These are phyloP conservation scores for Dolichotis patagonum DNA, from an alignment of 2,113 vertebrate species.

Conservation along the genomic window DNA sequence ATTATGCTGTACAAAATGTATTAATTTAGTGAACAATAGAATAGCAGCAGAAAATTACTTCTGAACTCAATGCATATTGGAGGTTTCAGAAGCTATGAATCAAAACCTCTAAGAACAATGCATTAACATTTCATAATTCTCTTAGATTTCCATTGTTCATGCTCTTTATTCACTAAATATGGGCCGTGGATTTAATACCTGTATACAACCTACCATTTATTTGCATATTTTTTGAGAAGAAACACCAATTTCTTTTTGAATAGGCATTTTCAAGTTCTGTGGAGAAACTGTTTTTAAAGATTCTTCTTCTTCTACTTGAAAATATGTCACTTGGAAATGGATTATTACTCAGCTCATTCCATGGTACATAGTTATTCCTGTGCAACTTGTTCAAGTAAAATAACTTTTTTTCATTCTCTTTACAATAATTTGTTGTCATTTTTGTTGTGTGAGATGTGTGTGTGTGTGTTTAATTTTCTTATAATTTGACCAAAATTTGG, in stretches of 20 bases:
- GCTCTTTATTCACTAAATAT: conserved; percentile 5
- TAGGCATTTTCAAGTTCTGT: not conserved
- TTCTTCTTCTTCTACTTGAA: conserved; percentile 16
- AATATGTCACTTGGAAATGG: conserved; percentile 3
- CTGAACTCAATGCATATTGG: not conserved
- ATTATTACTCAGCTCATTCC: not conserved
- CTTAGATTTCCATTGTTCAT: not conserved
- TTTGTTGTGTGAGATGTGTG: not conserved
- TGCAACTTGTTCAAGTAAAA: not conserved
- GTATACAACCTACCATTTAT: not conserved
- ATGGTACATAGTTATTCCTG: not conserved
- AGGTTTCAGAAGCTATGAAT: not conserved
- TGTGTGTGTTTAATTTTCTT: not conserved
- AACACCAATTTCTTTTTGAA: not conserved
- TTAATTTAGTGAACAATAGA: conserved; percentile 81
- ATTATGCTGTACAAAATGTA: conserved; percentile 78
- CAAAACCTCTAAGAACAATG: not conserved
- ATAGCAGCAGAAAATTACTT: conserved; percentile 58
- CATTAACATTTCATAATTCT: not conserved
- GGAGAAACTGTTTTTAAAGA: not conserved
- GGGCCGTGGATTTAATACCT: not conserved
- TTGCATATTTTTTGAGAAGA: not conserved
- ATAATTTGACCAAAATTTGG: conserved; percentile 15
- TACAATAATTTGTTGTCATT: not conserved
- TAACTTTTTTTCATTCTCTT: conserved; percentile 28